phyloP scores from a whole-genome alignment of 2,888 invertebrate species.

The Drosophila colorata region DNA sequence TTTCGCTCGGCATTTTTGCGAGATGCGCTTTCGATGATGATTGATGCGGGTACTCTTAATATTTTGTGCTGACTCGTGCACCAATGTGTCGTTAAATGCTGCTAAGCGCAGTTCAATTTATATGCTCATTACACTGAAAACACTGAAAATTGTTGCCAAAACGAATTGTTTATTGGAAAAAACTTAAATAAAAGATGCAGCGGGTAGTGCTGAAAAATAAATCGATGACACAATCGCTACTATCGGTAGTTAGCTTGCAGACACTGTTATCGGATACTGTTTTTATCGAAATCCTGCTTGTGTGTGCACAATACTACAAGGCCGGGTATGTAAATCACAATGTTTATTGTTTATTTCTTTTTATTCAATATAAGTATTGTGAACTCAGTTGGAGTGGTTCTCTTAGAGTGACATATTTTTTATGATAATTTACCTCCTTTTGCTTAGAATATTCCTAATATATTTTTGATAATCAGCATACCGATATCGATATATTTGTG shows the following conservation, averaged over 20 bases:
- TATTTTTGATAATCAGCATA: neutral
- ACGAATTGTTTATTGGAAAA: conserved; percentile 37
- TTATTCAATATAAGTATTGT: neutral
- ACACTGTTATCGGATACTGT: neutral
- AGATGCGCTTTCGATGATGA: conserved; percentile 15
- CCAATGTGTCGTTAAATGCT: neutral
- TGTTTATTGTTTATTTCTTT: neutral
- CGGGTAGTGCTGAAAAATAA: conserved; percentile 40
- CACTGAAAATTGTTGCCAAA: conserved; percentile 6
- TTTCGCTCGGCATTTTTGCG: conserved; percentile 96
- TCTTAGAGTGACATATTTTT: neutral
- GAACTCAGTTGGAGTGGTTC: neutral
- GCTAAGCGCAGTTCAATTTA: conserved; percentile 27
- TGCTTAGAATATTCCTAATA: neutral
- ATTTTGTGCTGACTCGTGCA: conserved; percentile 11
- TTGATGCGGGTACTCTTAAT: conserved; percentile 6
- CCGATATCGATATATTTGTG: neutral
- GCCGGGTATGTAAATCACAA: neutral
- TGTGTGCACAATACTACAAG: neutral
- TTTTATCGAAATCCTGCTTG: neutral
- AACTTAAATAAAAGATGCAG: conserved; percentile 61
- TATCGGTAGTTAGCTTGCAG: neutral
- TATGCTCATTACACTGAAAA: conserved; percentile 13
- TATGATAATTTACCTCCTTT: too few species aligned
- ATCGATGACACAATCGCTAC: conserved; percentile 38